Percentiles rank a stretch among this genome's conserved stretches.
phyloP scores from a whole-genome alignment of 1,140 invertebrate genomes.

The Maniola jurtina region DNA sequence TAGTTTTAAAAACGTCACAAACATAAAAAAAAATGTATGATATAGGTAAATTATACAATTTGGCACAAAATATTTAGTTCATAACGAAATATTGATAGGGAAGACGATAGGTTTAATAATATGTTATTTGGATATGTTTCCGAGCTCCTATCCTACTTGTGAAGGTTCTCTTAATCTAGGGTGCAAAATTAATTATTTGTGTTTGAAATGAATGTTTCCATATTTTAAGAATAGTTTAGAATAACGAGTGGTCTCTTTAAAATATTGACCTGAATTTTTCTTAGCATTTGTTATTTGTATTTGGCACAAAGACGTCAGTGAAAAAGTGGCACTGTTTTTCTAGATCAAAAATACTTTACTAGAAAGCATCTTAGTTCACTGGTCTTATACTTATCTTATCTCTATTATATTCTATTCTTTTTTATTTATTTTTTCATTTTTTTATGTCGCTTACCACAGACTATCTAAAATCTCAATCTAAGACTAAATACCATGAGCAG shows the following conservation, averaged over 20 bases:
- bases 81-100: slow-evolving; percentile 66
- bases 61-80: slow-evolving; percentile 63
- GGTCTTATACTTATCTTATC: slow-evolving; percentile 70
- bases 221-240: slow-evolving; percentile 17
- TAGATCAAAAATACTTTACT: slow-evolving; percentile 46
- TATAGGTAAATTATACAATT: slow-evolving; percentile 58
- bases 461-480: slow-evolving; percentile 67
- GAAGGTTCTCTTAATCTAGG: slow-evolving; percentile 60
- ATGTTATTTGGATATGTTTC: slow-evolving; percentile 68
- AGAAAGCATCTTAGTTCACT: slow-evolving; percentile 62
- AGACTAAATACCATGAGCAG: slow-evolving; percentile 72
- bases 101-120: slow-evolving; percentile 65
- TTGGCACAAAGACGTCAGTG: slow-evolving; percentile 60
- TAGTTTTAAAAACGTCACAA: slow-evolving; percentile 38
- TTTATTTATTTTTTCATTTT: slow-evolving; percentile 61
- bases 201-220: slow-evolving; percentile 22
- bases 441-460: slow-evolving; percentile 66
- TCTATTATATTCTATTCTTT: slow-evolving; percentile 63
- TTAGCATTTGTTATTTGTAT: slow-evolving; percentile 31
- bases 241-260: slow-evolving; percentile 14
- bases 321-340: slow-evolving; percentile 56
- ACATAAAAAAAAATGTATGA: slow-evolving; percentile 40
- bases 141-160: slow-evolving; percentile 57
- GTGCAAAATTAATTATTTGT: slow-evolving; percentile 59
- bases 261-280: slow-evolving; percentile 24